Percentiles rank a stretch among this genome's conserved stretches.
Evolutionary conservation across 2,888 invertebrate species (phyloP).

Genomic region (Eucriotettix oculatus): DNA sequence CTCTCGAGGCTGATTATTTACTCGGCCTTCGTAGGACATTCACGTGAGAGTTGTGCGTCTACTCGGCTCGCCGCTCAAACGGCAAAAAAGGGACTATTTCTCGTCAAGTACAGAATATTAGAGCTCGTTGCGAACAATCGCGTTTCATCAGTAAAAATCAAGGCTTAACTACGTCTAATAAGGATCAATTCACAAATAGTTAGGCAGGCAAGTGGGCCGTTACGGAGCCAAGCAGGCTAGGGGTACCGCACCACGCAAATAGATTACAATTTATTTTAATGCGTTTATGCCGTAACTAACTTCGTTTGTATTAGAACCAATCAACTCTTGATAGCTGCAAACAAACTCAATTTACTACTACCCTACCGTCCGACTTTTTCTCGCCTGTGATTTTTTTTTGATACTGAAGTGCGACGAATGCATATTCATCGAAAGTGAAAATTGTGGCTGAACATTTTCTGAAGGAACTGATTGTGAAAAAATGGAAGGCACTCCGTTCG

Average conservation of each 20-base stretch:
- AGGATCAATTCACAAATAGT: background rate
- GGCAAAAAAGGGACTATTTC: constrained; percentile 2
- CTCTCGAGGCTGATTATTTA: background rate
- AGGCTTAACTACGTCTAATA: background rate
- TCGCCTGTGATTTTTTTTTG: background rate
- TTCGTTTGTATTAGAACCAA: background rate
- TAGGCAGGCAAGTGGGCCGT: background rate
- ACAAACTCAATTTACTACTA: no score
- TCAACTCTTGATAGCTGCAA: background rate
- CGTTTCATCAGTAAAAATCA: constrained; percentile 6
- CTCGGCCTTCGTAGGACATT: background rate
- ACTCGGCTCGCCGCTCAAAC: background rate
- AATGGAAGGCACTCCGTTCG: constrained; percentile 57
- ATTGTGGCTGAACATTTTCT: no score
- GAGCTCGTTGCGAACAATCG: constrained; percentile 7
- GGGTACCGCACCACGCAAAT: no score
- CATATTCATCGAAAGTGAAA: no score
- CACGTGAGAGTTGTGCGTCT: background rate
- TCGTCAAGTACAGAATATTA: constrained; percentile 1
- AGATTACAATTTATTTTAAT: no score
- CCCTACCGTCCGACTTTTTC: background rate
- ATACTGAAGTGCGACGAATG: no score
- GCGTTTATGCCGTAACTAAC: background rate
- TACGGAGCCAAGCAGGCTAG: no score
- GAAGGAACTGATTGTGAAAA: background rate